phyloP scores from a whole-genome alignment of 2,888 invertebrate species.

The Caenorhabditis uteleia region DNA sequence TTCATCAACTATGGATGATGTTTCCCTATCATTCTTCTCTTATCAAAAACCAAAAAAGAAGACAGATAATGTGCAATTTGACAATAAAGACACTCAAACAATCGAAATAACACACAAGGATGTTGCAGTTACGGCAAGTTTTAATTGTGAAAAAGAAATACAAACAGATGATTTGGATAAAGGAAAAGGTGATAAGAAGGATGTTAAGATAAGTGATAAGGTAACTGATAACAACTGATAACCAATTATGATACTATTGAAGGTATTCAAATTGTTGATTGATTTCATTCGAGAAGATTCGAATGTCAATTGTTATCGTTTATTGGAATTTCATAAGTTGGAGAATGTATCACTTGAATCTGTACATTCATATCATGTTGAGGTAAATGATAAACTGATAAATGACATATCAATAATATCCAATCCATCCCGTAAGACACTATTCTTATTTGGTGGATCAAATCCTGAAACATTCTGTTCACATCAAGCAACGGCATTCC shows the following conservation, averaged over 20 bases:
- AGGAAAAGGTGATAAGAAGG: conserved; percentile 6
- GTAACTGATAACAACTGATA: neutral
- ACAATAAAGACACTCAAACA: conserved; percentile 19
- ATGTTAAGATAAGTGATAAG: conserved; percentile 15
- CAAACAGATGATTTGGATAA: conserved; percentile 19
- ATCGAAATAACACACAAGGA: conserved; percentile 8
- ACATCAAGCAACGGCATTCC: conserved; percentile 28
- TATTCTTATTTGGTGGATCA: conserved; percentile 28
- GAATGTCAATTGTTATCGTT: conserved; percentile 28
- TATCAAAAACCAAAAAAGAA: conserved; percentile 11
- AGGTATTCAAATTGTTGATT: conserved; percentile 11
- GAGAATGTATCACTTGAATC: conserved; percentile 27
- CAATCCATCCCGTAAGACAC: conserved; percentile 21
- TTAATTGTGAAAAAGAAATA: conserved; percentile 10
- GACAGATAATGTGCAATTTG: neutral
- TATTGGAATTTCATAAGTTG: conserved; percentile 31
- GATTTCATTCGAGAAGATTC: conserved; percentile 31
- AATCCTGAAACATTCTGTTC: conserved; percentile 33
- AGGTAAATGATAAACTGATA: conserved; percentile 7
- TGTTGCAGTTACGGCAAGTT: conserved; percentile 10
- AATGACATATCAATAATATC: conserved; percentile 20
- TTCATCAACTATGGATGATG: conserved; percentile 26
- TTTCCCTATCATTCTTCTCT: conserved; percentile 12
- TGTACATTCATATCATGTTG: conserved; percentile 33
- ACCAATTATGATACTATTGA: neutral